Base-by-base conservation (phyloP, 2,888 invertebrate species). In the Gymnocheta viridis region DNA sequence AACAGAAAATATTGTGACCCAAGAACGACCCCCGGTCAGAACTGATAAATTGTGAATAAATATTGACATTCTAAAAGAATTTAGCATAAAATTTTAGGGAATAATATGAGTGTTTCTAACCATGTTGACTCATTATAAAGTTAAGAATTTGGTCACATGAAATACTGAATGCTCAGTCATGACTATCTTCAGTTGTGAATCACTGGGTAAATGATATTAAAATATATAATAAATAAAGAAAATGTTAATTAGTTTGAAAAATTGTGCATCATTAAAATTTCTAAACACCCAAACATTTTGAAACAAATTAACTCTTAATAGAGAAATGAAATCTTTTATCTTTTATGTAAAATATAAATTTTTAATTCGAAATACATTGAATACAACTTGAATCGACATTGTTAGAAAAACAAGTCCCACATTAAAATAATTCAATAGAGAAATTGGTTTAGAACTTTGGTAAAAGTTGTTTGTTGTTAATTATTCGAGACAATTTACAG, bases 371-470 rank as follows among this genome's bases (percentile, higher is more conserved):
- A 54, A 66, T 66, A 32, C 66, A 66, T 76, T 66, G 32, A 10
- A 76, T 19, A 35, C 24, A 24, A 24, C 22, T 76, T 64, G n/a
- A 51, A 66, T 44, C 32, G 17, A 4, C 29, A 62, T 44, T 64
- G 29, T 29, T 19, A 4, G 17, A 14, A 67, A 35, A 49, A 54
- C 4, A 19, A 58, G 24, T 47, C 49, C 56, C 7, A 66, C 64
- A 76, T 24, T 3, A n/a, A 22, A 54, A 54, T 27, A 19, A 32
- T 41, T 19, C 29, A 32, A 35, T 67, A 35, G 12, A 77, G 56
- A 44, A 76, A 56, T 77, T 35, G 41, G 19, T 22, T 64, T 44
- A 24, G 19, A 51, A 22, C 51, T 74, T 82, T 66, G 76, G 66
- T 66, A 58, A 70, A 82, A 76, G 70, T 76, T 44, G 35, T 19